Evolutionary conservation across 1,140 invertebrate genomes (phyloP).

Genomic region (Anagrus nilaparvatae): DNA sequence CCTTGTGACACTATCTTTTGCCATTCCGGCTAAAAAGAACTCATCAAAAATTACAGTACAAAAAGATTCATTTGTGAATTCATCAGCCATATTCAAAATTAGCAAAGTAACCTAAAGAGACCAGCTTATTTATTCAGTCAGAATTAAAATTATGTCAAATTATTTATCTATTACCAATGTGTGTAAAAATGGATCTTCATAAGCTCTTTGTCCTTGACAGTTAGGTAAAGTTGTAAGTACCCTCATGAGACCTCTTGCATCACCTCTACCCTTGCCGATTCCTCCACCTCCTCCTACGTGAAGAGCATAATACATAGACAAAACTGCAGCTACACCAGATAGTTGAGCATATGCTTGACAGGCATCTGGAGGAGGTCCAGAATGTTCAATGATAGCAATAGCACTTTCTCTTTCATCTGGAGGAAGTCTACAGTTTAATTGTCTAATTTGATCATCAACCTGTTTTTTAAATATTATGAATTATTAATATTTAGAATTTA

Average conservation of each 20-base stretch:
- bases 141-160: slow-evolving; percentile 9
- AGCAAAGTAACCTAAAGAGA: slow-evolving; percentile 65
- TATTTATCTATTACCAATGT: slow-evolving; percentile 54
- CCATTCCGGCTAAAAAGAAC: slow-evolving; percentile 83
- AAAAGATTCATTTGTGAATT: slow-evolving; percentile 89
- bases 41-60: slow-evolving; percentile 94
- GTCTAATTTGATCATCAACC: slow-evolving; percentile 88
- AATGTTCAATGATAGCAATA: slow-evolving; percentile 88
- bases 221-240: slow-evolving; percentile 81
- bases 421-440: slow-evolving; percentile 75
- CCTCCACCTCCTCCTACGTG: slow-evolving; percentile 71
- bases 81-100: slow-evolving; percentile 75
- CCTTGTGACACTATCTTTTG: slow-evolving; percentile 83
- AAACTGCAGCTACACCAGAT: slow-evolving; percentile 79
- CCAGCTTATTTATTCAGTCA: not conserved
- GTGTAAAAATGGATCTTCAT: slow-evolving; percentile 92
- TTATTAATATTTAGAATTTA: no score
- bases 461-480: slow-evolving; percentile 16
- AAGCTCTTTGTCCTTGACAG: slow-evolving; percentile 83
- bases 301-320: slow-evolving; percentile 92
- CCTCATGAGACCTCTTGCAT: slow-evolving; percentile 75
- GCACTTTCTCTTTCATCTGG: slow-evolving; percentile 89
- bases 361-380: slow-evolving; percentile 83
- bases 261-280: slow-evolving; percentile 56
- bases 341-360: slow-evolving; percentile 85